These are phyloP conservation scores for Meleagris gallopavo DNA, from an alignment of 2,113 vertebrate genomes.

Conservation along the genomic window DNA sequence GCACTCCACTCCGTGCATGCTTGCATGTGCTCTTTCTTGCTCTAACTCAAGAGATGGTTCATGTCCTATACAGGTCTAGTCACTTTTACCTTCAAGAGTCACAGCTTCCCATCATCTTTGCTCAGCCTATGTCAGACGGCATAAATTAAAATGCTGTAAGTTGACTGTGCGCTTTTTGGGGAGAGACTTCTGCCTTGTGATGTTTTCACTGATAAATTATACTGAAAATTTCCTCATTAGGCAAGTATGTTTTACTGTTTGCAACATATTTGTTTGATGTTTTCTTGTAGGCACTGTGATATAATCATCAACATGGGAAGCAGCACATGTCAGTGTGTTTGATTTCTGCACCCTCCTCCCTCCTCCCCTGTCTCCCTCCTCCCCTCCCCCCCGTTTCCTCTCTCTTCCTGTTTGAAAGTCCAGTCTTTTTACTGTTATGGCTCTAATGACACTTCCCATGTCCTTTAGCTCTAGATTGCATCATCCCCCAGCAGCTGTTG, in stretches of 20 bases:
- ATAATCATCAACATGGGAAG: too few species aligned
- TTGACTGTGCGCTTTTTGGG: not conserved
- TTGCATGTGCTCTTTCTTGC: not conserved
- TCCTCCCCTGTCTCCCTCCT: too few species aligned
- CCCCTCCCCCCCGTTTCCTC: accelerated
- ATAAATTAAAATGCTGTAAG: not conserved
- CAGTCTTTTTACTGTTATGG: not conserved
- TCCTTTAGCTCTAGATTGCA: not conserved
- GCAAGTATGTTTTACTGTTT: not conserved
- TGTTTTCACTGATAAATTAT: not conserved
- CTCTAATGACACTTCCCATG: not conserved
- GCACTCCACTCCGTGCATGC: not conserved
- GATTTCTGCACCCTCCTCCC: too few species aligned
- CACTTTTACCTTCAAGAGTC: not conserved
- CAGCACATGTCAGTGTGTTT: too few species aligned
- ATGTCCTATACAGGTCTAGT: not conserved
- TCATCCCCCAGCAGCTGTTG: not conserved
- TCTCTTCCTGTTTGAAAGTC: not conserved
- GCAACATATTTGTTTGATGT: not conserved
- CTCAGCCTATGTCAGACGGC: not conserved
- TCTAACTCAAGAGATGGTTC: not conserved
- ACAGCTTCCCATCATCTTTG: not conserved
- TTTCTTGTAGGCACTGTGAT: not conserved
- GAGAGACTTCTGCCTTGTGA: not conserved
- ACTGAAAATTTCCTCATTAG: too few species aligned